Conservation (phyloP, 2,797 vertebrate species). For the Diglossa cyanea region DNA sequence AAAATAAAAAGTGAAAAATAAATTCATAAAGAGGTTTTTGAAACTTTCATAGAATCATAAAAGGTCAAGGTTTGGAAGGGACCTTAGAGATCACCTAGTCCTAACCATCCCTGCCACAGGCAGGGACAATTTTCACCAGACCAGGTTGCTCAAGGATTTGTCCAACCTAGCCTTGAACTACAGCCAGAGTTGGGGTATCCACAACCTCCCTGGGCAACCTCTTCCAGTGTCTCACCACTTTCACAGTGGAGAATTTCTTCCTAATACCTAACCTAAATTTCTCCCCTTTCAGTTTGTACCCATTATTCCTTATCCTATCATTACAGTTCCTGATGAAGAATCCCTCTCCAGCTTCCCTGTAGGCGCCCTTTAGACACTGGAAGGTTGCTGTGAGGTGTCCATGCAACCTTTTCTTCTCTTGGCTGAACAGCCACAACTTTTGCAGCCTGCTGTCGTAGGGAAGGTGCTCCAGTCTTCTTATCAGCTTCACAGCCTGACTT, state of each 20-base stretch:
- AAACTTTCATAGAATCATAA: neutral
- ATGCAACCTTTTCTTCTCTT: neutral
- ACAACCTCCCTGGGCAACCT: neutral
- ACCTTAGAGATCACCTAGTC: neutral
- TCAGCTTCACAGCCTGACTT: neutral
- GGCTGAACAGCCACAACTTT: neutral
- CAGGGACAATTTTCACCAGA: neutral
- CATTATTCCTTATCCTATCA: neutral
- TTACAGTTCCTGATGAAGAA: neutral
- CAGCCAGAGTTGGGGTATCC: neutral
- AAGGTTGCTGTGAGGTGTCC: neutral
- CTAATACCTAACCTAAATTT: neutral
- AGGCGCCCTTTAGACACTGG: neutral
- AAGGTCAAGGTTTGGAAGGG: neutral
- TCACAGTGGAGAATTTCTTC: neutral
- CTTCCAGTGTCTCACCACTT: neutral
- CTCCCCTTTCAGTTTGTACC: neutral
- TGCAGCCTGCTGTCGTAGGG: rapidly evolving
- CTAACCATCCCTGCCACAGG: neutral
- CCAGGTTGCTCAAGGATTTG: neutral
- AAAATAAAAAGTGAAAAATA: neutral
- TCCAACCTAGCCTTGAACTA: neutral
- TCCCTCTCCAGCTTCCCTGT: neutral
- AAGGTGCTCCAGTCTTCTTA: neutral
- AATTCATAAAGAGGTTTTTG: neutral